Conservation (phyloP, 2,797 vertebrate species). For the Microctenopoma lineatum region DNA sequence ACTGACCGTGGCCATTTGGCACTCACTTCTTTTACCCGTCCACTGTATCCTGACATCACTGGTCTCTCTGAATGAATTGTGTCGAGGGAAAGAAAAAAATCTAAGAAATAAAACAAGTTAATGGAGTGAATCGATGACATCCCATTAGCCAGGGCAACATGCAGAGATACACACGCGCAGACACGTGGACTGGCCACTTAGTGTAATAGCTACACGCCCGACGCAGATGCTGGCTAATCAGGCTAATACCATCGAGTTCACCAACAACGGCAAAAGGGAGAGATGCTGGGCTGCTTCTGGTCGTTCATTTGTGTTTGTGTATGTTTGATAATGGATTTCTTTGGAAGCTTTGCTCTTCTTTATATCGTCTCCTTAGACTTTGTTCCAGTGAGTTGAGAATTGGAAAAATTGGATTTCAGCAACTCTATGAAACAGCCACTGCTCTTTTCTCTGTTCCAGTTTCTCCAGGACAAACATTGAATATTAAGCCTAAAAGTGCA, state of each 20-base stretch:
- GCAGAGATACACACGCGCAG: conserved; percentile 26
- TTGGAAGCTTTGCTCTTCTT: background rate
- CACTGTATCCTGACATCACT: conserved; percentile 21
- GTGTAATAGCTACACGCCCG: conserved; percentile 55
- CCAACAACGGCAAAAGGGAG: conserved; percentile 28
- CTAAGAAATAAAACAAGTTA: conserved; percentile 66
- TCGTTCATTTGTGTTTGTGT: conserved; percentile 17
- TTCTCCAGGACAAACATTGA: background rate
- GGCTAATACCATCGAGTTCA: conserved; percentile 48
- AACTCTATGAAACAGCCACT: too few relatives aligned
- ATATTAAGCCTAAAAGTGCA: too few relatives aligned
- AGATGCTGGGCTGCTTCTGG: conserved; percentile 20
- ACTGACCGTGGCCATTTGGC: conserved; percentile 44
- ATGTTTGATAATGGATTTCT: conserved; percentile 13
- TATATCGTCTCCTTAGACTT: background rate
- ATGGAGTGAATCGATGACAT: conserved; percentile 74
- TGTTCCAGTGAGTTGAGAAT: too few relatives aligned
- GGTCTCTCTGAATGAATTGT: conserved; percentile 63
- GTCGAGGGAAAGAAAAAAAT: conserved; percentile 47
- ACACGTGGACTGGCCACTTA: conserved; percentile 56
- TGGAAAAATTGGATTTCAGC: background rate
- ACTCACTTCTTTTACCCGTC: conserved; percentile 54
- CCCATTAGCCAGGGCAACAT: conserved; percentile 59
- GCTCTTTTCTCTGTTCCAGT: too few relatives aligned
- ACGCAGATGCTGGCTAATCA: conserved; percentile 53